phyloP scores from a whole-genome alignment of 1,140 invertebrate genomes.

The Popillia japonica region DNA sequence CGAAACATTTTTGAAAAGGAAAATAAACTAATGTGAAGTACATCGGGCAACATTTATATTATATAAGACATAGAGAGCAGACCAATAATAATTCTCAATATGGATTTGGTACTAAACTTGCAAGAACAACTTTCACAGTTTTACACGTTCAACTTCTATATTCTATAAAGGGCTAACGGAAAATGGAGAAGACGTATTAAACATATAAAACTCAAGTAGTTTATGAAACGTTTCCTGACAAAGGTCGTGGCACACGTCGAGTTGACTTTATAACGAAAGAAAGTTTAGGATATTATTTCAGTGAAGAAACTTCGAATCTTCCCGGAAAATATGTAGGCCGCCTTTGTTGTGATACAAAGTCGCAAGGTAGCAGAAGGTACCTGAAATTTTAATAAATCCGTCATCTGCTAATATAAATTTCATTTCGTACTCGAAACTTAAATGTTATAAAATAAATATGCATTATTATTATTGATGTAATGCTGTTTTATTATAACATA shows the following conservation, averaged over 20 bases:
- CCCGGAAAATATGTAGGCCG: background rate
- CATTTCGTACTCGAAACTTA: too few species aligned
- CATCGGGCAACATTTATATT: background rate
- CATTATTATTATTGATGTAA: too few species aligned
- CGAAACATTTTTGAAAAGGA: background rate
- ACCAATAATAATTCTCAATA: background rate
- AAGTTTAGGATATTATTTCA: background rate
- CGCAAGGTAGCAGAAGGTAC: background rate
- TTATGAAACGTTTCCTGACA: conserved; percentile 10
- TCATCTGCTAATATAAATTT: background rate
- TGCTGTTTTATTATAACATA: too few species aligned
- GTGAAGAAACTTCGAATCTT: background rate
- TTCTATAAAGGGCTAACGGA: background rate
- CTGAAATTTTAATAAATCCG: background rate
- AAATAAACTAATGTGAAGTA: background rate
- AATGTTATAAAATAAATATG: too few species aligned
- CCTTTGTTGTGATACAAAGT: background rate
- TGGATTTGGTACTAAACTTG: background rate
- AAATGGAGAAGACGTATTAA: background rate
- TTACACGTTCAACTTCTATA: background rate
- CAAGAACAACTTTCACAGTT: background rate
- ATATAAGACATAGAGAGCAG: background rate
- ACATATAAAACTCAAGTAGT: background rate
- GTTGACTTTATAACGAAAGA: background rate
- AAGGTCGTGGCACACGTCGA: background rate